Evolutionary conservation across 1,140 invertebrate species (phyloP).

Genomic region (Drosophila repletoides): DNA sequence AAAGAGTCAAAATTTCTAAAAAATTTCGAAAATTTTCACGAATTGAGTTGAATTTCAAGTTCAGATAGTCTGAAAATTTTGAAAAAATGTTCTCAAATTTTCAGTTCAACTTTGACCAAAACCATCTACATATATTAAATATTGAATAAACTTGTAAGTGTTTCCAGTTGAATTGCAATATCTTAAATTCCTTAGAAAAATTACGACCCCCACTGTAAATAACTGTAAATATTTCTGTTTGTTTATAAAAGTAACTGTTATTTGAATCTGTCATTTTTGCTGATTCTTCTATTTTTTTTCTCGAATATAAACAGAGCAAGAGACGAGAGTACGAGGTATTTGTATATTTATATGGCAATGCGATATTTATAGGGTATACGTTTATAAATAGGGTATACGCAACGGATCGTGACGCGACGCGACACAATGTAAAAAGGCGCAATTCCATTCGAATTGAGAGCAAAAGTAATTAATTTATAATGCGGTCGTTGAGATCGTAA

Average conservation of each 20-base stretch:
- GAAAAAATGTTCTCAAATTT: not conserved
- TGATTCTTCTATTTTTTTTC: not conserved
- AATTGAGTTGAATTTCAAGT: not conserved
- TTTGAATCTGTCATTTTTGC: slow-evolving; percentile 1
- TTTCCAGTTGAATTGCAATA: too few relatives aligned
- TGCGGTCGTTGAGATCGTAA: slow-evolving; percentile 36
- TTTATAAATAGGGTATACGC: too few relatives aligned
- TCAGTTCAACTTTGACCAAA: too few relatives aligned
- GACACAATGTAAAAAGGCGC: too few relatives aligned
- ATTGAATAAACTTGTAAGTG: too few relatives aligned
- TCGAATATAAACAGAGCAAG: not conserved
- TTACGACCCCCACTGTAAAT: too few relatives aligned
- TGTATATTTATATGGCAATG: slow-evolving; percentile 16
- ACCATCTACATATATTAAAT: too few relatives aligned
- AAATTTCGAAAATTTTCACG: slow-evolving; percentile 2
- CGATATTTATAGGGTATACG: slow-evolving; percentile 14
- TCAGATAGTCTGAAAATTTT: too few relatives aligned
- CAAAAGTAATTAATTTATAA: slow-evolving; percentile 30
- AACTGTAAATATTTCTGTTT: too few relatives aligned
- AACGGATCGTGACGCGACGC: too few relatives aligned
- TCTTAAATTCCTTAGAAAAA: too few relatives aligned
- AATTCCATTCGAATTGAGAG: too few relatives aligned
- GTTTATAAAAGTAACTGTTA: not conserved
- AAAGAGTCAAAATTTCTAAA: not conserved
- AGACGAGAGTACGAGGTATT: not conserved